Evolutionary conservation across 1,140 invertebrate genomes (phyloP), one percentile per base, ranked within the genome.

Genomic region (Bombus breviceps): DNA sequence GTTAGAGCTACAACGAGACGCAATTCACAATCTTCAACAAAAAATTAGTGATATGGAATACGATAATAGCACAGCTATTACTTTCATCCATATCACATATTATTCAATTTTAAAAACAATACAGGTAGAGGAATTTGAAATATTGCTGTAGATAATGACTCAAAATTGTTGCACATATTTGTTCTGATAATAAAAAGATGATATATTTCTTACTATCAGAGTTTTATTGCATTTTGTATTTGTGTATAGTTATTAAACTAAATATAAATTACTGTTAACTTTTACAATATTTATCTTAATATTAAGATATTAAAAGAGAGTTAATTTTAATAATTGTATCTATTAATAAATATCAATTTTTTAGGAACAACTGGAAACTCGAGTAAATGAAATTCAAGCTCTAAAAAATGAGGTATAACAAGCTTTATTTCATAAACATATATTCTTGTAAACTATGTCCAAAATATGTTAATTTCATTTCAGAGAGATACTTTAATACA

Each of bases 1-100:
- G 13, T 78, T 94, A 81, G 94, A 95, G 78, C 69, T 93, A 59
- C 94, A 94, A 79, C 91, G 93, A 84, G 92, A 92, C 64, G 90
- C 92, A 4, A 93, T 95, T 43, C 76, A 89, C 32, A 84, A 83
- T 71, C 83, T 95, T 37, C 92, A 93, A 84, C 82, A 85, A 64
- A 94, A 90, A 85, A 94, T 94, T 53, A 86, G 77, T 88, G 73
- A 32, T 18, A 88, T 93, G 39, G 89, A 93, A 81, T 91, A 86
- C 43, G 87, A 91, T 73, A 88, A 93, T 81, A 86, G 82, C 69
- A 81, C 92, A 47, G 85, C 88, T 74, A 89, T 92, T 87, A 88
- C 82, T 88, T 88, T 91, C 12, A 72, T 94, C 68, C 92, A 93
- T 86, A 88, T 88, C 59, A 89, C 90, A 57, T 94, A 94, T 90